A percentile compares a stretch with the other conserved stretches of the same genome.
Conservation (phyloP, 2,113 vertebrate species). For the Lophius piscatorius region DNA sequence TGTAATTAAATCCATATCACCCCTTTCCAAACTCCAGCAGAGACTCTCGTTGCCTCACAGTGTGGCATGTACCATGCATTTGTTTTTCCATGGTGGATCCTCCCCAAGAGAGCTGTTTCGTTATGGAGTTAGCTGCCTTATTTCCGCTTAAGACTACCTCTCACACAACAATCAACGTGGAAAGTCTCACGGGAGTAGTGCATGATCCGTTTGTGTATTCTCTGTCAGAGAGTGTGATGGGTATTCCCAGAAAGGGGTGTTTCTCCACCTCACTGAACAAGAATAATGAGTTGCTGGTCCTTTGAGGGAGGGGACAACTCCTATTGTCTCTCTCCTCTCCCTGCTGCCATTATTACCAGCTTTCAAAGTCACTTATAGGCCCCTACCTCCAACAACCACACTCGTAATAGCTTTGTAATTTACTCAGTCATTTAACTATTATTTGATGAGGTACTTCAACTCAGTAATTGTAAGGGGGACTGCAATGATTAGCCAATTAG, state of each 20-base stretch:
- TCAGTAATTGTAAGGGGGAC: too few species aligned
- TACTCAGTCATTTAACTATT: conserved; percentile 47
- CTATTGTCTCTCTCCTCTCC: conserved; percentile 32
- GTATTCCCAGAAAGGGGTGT: conserved; percentile 71
- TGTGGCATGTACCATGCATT: too few species aligned
- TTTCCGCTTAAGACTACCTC: conserved; percentile 58
- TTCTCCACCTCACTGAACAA: conserved; percentile 77
- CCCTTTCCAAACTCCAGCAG: too few species aligned
- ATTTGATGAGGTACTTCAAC: conserved; percentile 51
- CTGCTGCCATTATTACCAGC: conserved; percentile 55
- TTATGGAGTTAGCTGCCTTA: conserved; percentile 46
- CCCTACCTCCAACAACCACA: conserved; percentile 16
- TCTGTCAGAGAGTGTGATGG: not conserved
- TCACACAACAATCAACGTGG: conserved; percentile 49
- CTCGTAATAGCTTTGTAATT: conserved; percentile 51
- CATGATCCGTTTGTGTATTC: conserved; percentile 36
- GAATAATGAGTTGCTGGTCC: conserved; percentile 74
- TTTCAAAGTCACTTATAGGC: conserved; percentile 44
- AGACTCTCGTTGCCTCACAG: too few species aligned
- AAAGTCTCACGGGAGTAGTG: conserved; percentile 39
- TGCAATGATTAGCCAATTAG: too few species aligned
- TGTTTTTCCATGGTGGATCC: not conserved
- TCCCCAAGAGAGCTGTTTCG: conserved; percentile 50
- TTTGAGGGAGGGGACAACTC: conserved; percentile 42
- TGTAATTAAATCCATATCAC: too few species aligned